Evolutionary conservation across 2,113 vertebrate species (phyloP), one percentile per base, ranked within the genome.

Genomic region (Peromyscus polionotus): DNA sequence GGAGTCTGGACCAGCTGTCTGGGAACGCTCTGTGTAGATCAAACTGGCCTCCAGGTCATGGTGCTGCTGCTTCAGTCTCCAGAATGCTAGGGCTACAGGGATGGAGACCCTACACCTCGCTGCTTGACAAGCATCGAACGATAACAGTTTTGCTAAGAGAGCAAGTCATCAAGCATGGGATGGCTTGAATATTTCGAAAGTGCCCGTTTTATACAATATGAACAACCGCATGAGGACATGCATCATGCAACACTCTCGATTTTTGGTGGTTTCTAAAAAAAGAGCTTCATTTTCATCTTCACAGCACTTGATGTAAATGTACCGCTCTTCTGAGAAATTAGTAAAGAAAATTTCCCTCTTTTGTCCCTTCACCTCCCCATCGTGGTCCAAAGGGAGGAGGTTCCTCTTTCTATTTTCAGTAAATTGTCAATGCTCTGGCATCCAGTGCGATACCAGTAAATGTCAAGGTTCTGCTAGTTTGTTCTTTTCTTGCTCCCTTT

Each of bases 321-420:
- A 14, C 33, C 31, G 76, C 67, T 86, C 26, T 94, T 20, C 61
- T 89, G 72, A 90, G 73, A 28, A 70, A 16, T 8, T 5, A 80
- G 67, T 77, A 87, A 19, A 36, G 86, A 89, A 61, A 90, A 88
- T 88, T 95, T 65, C 95, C 96, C 77, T 94, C 39, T 90, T 86
- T 61, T 75, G 76, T 42, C 91, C 91, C 97, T n/a, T 81, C 13
- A 19, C 42, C 8, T 88, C 33, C 80, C n/a, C 68, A 54, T 31
- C 19, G 10, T 9, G 10, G 8, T 67, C 51, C 85, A 36, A 84
- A 93, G 39, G 20, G 6, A 90, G 93, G 61, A 90, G 93, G 61
- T 97, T 97, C 96, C 86, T 94, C 68, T 93, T 96, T 97, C 72
- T 94, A 33, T 68, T 70, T 68, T 57, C 26, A 39, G 13, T 72